Evolutionary conservation across 2,888 invertebrate genomes (phyloP), one percentile per base, ranked within the genome.

Genomic region (Gibbula magus): DNA sequence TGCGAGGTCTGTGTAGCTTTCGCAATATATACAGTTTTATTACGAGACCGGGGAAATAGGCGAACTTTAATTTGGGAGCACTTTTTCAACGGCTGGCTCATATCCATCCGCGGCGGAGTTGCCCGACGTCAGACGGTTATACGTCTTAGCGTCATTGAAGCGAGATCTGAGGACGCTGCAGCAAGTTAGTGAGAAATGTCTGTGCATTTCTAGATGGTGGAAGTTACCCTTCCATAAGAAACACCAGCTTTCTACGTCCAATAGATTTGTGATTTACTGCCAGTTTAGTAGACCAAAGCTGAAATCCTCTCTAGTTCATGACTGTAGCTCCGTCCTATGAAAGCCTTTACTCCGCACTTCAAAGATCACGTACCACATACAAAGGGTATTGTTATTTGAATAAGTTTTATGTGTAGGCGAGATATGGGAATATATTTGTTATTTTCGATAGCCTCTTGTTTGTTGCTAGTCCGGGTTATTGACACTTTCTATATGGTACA

Each of bases 11-110:
- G n/a, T 56, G 56, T 29, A 29, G 29, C 29, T 61, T 29, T 61
- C 29, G 61, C 61, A 61, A 61, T 61, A 61, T 61, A 61, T 61
- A 29, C 61, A 61, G 61, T 29, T 61, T 61, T 61, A 61, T 61
- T 61, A 61, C 61, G 29, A 29, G 61, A 29, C 25, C 4, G 8
- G 61, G 8, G 13, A 61, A 61, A 61, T 61, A 61, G 18, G 25
- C 8, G 25, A 61, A 25, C 61, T 61, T 61, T 25, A 29, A 61
- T 16, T 61, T 29, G 29, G 61, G 29, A 18, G 22, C 25, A 16
- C 29, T 61, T 29, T 61, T 29, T 25, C 25, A 25, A 45, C 45
- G 45, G 16, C 61, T 61, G 61, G 61, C 25, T 8, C 25, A 61
- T 29, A 61, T 61, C 61, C 61, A 25, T 61, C 61, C 29, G 61